A percentile compares a stretch with the other conserved stretches of the same genome.
phyloP scores from a whole-genome alignment of 2,888 invertebrate genomes.

The Eueremaeus valkanovi region DNA sequence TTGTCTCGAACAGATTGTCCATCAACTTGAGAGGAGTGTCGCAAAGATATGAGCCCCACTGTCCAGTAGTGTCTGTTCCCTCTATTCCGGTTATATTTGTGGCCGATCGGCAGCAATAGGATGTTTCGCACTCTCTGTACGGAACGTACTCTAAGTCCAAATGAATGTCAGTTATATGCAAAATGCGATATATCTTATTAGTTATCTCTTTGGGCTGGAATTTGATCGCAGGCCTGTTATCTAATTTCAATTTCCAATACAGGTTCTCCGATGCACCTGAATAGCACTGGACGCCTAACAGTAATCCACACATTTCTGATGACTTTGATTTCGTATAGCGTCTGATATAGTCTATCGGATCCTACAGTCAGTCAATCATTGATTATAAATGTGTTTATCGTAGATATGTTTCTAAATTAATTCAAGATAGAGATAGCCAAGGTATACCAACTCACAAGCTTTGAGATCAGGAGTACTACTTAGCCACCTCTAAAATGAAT shows the following conservation, averaged over 20 bases:
- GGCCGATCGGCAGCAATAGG: conserved; percentile 74
- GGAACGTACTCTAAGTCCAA: conserved; percentile 88
- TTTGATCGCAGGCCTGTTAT: background rate
- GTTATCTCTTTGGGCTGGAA: background rate
- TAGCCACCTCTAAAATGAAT: no score
- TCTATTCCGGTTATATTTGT: conserved; percentile 72
- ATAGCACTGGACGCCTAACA: background rate
- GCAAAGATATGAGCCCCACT: conserved; percentile 94
- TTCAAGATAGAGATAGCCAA: no score
- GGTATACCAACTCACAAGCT: no score
- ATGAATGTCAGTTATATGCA: conserved; percentile 94
- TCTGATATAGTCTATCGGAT: background rate
- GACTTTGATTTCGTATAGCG: background rate
- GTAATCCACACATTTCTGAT: background rate
- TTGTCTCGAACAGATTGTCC: conserved; percentile 75
- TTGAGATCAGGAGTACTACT: background rate
- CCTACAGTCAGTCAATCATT: background rate
- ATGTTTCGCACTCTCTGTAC: conserved; percentile 86
- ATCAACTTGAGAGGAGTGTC: conserved; percentile 89
- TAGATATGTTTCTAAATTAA: background rate
- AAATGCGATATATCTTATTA: no score
- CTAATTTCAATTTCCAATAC: conserved; percentile 1
- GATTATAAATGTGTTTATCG: no score
- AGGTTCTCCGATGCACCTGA: background rate
- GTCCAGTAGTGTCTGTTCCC: conserved; percentile 63